Evolutionary conservation across 1,140 invertebrate genomes (phyloP).

Genomic region (Trypoxylus dichotomus): DNA sequence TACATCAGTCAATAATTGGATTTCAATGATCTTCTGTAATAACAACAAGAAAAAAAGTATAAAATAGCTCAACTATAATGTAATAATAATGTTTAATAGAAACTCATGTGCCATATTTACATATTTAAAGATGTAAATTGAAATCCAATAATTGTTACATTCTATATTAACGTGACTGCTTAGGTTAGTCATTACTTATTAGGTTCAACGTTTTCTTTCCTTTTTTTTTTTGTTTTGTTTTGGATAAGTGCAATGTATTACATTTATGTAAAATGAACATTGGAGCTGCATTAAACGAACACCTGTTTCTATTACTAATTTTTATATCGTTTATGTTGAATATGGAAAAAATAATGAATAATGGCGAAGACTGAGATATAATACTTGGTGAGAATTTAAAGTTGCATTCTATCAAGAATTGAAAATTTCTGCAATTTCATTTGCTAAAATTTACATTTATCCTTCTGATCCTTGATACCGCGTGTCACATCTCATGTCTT

Average conservation of each 20-base stretch:
- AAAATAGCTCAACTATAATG: conserved; percentile 16
- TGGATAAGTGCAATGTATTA: conserved; percentile 54
- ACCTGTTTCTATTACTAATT: conserved; percentile 31
- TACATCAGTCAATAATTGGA: conserved; percentile 5
- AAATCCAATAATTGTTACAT: conserved; percentile 32
- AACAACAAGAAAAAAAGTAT: background rate
- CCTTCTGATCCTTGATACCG: conserved; percentile 26
- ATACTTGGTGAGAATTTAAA: background rate
- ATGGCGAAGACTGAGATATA: conserved; percentile 3
- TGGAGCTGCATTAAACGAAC: conserved; percentile 31
- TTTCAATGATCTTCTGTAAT: conserved; percentile 4
- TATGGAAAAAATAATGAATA: background rate
- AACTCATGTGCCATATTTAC: conserved; percentile 43
- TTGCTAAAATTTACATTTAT: conserved; percentile 26
- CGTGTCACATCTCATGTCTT: conserved; percentile 10
- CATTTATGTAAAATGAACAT: conserved; percentile 34
- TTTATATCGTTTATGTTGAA: conserved; percentile 32
- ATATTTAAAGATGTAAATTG: conserved; percentile 28
- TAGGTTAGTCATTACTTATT: conserved; percentile 47
- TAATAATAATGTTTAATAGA: conserved; percentile 15
- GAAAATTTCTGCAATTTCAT: conserved; percentile 22
- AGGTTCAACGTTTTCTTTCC: conserved; percentile 35
- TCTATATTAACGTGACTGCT: conserved; percentile 44
- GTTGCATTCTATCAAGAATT: background rate
- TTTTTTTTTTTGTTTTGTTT: conserved; percentile 38